A percentile compares a stretch with the other conserved stretches of the same genome.
Evolutionary conservation across 2,113 vertebrate genomes (phyloP).

Genomic region (Rhea pennata): DNA sequence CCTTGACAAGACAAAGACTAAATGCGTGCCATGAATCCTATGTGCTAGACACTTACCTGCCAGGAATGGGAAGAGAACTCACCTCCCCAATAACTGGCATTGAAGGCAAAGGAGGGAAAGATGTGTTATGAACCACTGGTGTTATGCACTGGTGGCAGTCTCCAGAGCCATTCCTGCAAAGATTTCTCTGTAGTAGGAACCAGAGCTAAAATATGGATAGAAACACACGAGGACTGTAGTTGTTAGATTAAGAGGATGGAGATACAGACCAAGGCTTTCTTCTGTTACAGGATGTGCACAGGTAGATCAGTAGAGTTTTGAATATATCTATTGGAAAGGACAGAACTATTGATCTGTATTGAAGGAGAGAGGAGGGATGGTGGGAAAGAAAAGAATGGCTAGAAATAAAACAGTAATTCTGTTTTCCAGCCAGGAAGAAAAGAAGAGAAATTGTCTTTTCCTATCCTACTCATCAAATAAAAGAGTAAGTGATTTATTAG

Average conservation of each 20-base stretch:
- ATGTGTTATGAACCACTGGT: not conserved
- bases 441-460: not conserved
- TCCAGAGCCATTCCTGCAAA: not conserved
- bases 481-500: slow-evolving; percentile 23
- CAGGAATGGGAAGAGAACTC: not conserved
- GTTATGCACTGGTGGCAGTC: not conserved
- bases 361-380: not conserved
- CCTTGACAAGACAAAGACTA: not conserved
- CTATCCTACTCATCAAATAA: slow-evolving; percentile 1
- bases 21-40: not conserved
- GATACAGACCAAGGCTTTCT: not conserved
- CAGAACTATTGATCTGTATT: slow-evolving; percentile 46
- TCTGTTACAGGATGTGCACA: not conserved
- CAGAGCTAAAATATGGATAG: not conserved
- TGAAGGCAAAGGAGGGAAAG: not conserved
- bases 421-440: not conserved
- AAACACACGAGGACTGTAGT: not conserved
- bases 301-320: not conserved
- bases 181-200: not conserved
- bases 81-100: not conserved
- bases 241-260: not conserved
- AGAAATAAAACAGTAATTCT: slow-evolving; percentile 16
- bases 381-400: not conserved
- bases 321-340: slow-evolving; percentile 14
- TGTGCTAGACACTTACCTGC: not conserved